Evolutionary conservation across 2,797 vertebrate genomes (phyloP).

Genomic region (Falco peregrinus): DNA sequence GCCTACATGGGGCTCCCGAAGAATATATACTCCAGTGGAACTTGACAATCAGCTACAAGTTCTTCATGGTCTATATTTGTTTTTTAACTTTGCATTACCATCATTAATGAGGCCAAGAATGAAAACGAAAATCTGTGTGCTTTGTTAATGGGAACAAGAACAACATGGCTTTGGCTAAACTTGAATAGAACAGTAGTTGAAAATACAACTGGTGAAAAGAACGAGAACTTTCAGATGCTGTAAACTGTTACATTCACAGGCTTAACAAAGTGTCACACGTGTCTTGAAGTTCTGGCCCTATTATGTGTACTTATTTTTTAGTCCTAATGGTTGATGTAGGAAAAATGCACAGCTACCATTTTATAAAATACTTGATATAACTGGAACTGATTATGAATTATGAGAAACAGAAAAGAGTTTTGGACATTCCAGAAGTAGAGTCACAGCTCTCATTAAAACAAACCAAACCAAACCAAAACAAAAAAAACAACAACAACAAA

Average conservation of each 20-base stretch:
- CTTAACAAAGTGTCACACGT: not conserved
- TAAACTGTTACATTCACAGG: not conserved
- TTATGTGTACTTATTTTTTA: not conserved
- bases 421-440: not conserved
- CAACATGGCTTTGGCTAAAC: not conserved
- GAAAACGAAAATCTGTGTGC: not conserved
- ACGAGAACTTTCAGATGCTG: constrained; percentile 24
- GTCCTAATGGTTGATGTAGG: not conserved
- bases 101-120: not conserved
- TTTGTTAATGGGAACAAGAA: constrained; percentile 16
- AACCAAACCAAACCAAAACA: not conserved
- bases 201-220: not conserved
- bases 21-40: not conserved
- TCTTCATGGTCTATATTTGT: not conserved
- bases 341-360: constrained; percentile 14
- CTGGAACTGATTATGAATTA: constrained; percentile 35
- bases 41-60: not conserved
- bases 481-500: fast-evolving
- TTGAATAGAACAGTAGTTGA: constrained; percentile 12
- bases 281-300: not conserved
- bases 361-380: constrained; percentile 15
- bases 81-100: not conserved
- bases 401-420: not conserved
- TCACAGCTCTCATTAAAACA: not conserved
- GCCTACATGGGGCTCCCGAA: not conserved